Conservation (phyloP, 2,797 vertebrate genomes). For the Stomatorhinus walkeri region DNA sequence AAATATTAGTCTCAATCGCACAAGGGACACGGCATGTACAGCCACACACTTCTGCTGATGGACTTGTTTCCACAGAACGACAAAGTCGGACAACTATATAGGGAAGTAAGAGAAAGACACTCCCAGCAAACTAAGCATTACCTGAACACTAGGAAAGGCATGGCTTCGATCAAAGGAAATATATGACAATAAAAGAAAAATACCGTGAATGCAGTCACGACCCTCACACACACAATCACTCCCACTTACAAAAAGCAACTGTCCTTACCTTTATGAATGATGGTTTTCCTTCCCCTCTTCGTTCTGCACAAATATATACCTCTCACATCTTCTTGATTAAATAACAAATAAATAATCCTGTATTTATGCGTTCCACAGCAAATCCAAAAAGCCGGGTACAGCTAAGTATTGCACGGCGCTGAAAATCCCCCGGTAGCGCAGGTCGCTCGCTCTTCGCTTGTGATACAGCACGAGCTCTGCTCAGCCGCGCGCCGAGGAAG, state of each 20-base stretch:
- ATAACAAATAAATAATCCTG: constrained; percentile 56
- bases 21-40: background rate
- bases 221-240: background rate
- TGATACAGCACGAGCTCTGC: constrained; percentile 57
- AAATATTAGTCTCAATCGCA: background rate
- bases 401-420: constrained; percentile 26
- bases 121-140: constrained; percentile 16
- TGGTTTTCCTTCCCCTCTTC: constrained; percentile 48
- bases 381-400: constrained; percentile 46
- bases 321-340: constrained; percentile 58
- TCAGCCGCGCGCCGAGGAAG: constrained; percentile 60
- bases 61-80: background rate
- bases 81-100: background rate
- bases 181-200: background rate
- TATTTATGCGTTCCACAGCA: constrained; percentile 44
- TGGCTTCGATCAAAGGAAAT: background rate
- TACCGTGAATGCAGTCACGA: background rate
- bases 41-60: background rate
- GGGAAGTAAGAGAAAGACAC: constrained; percentile 21
- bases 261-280: constrained; percentile 48
- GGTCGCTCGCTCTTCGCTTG: constrained; percentile 56
- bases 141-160: background rate
- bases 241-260: constrained; percentile 16
- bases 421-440: constrained; percentile 53
- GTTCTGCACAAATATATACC: constrained; percentile 35